A percentile compares a stretch with the other conserved stretches of the same genome.
Conservation (phyloP, 2,888 invertebrate species). For the Myopa testacea region DNA sequence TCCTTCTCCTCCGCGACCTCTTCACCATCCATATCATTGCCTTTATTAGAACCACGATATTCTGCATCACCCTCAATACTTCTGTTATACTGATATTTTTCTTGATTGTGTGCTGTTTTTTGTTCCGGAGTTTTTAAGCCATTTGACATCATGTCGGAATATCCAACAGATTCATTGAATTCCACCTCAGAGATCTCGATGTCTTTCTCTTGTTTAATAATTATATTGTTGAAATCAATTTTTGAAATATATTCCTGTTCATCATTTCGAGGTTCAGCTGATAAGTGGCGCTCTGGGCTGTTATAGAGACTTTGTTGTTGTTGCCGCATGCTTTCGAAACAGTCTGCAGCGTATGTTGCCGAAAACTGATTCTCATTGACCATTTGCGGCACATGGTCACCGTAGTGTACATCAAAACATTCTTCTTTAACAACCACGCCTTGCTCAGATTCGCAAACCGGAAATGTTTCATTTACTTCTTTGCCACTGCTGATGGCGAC, state of each 20-base stretch:
- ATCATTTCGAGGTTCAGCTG: conserved; percentile 35
- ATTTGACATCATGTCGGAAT: conserved; percentile 25
- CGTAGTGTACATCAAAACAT: conserved; percentile 58
- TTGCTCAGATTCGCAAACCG: background rate
- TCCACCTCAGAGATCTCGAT: conserved; percentile 56
- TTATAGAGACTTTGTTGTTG: background rate
- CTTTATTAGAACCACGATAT: conserved; percentile 19
- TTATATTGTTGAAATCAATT: conserved; percentile 59
- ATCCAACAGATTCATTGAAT: conserved; percentile 20
- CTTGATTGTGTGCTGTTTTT: background rate
- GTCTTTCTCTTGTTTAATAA: conserved; percentile 63
- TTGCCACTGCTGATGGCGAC: conserved; percentile 54
- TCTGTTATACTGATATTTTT: background rate
- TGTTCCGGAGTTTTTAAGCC: conserved; percentile 37
- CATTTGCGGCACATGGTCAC: conserved; percentile 50
- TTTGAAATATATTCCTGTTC: conserved; percentile 57
- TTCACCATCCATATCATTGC: conserved; percentile 35
- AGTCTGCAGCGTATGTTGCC: background rate
- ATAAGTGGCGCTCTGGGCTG: too few relatives aligned
- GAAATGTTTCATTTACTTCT: conserved; percentile 29
- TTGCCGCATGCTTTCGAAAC: background rate
- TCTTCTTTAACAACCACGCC: conserved; percentile 57
- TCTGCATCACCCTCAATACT: background rate
- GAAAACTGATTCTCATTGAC: background rate
- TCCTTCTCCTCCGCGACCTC: conserved; percentile 44